A percentile compares a stretch with the other conserved stretches of the same genome.
Conservation (phyloP, 2,113 vertebrate species). For the Emydura subglobosa region DNA sequence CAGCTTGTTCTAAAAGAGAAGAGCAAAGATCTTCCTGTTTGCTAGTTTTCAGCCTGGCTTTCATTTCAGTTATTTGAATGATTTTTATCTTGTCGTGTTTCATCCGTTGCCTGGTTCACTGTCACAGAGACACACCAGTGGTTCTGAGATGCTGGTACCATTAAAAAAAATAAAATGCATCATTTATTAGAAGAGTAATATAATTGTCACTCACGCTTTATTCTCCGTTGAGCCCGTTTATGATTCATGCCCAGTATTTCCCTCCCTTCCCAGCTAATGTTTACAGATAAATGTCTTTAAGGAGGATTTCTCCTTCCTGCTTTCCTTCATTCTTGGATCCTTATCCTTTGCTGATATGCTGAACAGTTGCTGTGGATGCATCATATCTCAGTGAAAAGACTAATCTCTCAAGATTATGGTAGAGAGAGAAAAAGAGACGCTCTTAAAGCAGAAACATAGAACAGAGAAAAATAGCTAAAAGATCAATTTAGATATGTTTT, state of each 20-base stretch:
- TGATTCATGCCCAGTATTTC: not conserved
- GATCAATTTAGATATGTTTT: not conserved
- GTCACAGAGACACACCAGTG: not conserved
- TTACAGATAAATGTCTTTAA: fast-evolving
- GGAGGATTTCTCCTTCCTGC: not conserved
- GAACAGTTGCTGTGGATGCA: not conserved
- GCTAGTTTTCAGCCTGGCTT: not conserved
- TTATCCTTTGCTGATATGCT: not conserved
- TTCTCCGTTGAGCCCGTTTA: not conserved
- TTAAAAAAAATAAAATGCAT: not conserved
- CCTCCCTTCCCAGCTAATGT: not conserved
- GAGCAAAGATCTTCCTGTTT: not conserved
- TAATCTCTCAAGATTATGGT: not conserved
- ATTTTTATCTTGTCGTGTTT: fast-evolving
- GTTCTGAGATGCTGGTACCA: not conserved
- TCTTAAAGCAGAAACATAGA: not conserved
- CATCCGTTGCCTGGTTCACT: not conserved
- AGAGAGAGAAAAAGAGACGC: not conserved
- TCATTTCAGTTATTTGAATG: not conserved
- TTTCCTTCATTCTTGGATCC: fast-evolving
- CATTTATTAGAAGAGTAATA: constrained; percentile 55
- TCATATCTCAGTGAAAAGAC: not conserved
- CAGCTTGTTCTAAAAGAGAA: fast-evolving
- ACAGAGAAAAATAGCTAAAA: not conserved
- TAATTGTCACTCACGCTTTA: constrained; percentile 32